Conservation (phyloP, 37 sponge, comb jelly and placozoan species). For the Amphimedon queenslandica region DNA sequence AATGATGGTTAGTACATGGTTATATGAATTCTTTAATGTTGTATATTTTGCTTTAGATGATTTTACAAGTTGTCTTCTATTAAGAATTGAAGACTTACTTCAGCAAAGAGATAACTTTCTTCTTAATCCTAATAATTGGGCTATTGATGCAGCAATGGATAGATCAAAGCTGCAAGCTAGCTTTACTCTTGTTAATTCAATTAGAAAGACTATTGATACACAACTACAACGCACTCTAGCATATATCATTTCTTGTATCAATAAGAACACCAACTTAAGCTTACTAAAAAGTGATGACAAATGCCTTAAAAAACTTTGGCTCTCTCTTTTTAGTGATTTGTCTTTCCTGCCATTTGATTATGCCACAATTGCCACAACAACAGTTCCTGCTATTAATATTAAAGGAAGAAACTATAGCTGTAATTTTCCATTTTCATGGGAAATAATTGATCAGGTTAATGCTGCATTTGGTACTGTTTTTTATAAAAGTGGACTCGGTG, state of each 20-base stretch:
- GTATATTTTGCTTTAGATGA: too few relatives aligned
- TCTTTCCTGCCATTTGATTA: background rate
- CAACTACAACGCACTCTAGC: background rate
- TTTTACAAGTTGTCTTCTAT: background rate
- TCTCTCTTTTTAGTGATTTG: background rate
- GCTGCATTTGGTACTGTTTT: background rate
- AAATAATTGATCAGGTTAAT: conserved; percentile 7
- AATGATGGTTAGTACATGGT: background rate
- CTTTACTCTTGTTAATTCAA: background rate
- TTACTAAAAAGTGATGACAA: background rate
- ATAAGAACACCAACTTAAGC: background rate
- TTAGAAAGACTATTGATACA: background rate
- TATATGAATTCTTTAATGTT: background rate
- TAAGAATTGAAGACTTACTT: background rate
- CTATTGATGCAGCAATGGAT: background rate
- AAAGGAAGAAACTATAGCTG: background rate
- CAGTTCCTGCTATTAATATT: background rate
- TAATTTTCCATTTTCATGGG: conserved; percentile 8
- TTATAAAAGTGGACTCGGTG: background rate
- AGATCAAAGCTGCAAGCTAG: background rate
- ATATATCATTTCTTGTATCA: background rate
- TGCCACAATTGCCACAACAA: background rate
- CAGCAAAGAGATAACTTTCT: background rate
- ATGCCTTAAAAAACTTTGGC: background rate
- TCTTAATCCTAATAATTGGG: background rate